A percentile compares a stretch with the other conserved stretches of the same genome.
phyloP scores from a whole-genome alignment of 1,140 invertebrate genomes.

The Melanaphis sacchari region DNA sequence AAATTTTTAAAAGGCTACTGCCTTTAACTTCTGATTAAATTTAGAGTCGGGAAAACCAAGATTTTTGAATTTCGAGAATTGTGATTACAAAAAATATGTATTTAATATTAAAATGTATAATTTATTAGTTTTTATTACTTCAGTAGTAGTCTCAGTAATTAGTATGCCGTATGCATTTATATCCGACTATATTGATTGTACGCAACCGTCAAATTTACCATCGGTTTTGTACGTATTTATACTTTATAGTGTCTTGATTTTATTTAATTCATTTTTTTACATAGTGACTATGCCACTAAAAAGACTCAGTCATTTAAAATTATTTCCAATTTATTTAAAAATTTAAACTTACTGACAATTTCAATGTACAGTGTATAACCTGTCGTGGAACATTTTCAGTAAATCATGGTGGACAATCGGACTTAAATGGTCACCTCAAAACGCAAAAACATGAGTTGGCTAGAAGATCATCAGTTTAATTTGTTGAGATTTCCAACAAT shows the following conservation, averaged over 20 bases:
- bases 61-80: neutral
- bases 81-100: neutral
- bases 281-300: neutral
- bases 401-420: neutral
- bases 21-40: neutral
- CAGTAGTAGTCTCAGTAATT: no score
- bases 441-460: neutral
- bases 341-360: neutral
- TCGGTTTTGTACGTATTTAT: neutral
- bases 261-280: neutral
- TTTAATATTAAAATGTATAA: constrained; percentile 25
- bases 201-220: neutral
- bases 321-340: constrained; percentile 14
- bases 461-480: neutral
- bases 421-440: constrained; percentile 3
- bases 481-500: neutral
- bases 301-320: constrained; percentile 2
- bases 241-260: neutral
- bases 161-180: neutral
- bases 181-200: neutral
- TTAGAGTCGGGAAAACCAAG: neutral
- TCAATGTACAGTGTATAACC: constrained; percentile 25
- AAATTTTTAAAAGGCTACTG: neutral
- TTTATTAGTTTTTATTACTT: no score
- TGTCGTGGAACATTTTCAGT: neutral